phyloP scores from a whole-genome alignment of 2,797 vertebrate species.

The Bradypodion ventrale region DNA sequence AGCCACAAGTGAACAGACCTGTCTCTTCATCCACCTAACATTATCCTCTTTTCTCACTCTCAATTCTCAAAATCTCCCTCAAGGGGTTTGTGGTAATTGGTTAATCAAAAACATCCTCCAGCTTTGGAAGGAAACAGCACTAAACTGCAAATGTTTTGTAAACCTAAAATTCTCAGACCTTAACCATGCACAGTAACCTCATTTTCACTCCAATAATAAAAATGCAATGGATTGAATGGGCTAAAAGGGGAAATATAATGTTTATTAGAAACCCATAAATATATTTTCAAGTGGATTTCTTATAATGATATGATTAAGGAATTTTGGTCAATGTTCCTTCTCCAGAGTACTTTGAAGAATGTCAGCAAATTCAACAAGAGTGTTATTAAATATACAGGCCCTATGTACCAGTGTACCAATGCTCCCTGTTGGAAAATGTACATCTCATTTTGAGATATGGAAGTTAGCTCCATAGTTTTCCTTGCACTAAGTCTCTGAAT shows the following conservation, averaged over 20 bases:
- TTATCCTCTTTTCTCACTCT: slow-evolving; percentile 42
- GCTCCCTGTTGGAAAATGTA: slow-evolving; percentile 27
- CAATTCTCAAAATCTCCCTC: slow-evolving; percentile 49
- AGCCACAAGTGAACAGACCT: slow-evolving; percentile 45
- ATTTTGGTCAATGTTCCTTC: slow-evolving; percentile 24
- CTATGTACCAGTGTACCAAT: neutral
- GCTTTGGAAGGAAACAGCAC: slow-evolving; percentile 39
- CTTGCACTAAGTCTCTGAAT: slow-evolving; percentile 29
- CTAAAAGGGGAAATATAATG: neutral
- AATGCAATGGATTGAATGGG: slow-evolving; percentile 4
- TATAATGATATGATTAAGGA: neutral
- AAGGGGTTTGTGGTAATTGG: slow-evolving; percentile 54
- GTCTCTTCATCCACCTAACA: slow-evolving; percentile 46
- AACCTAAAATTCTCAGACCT: slow-evolving; percentile 26
- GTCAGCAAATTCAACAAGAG: slow-evolving; percentile 24
- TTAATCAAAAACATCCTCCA: slow-evolving; percentile 62
- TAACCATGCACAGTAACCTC: neutral
- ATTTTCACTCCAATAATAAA: neutral
- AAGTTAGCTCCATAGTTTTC: slow-evolving; percentile 30
- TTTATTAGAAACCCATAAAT: slow-evolving; percentile 33
- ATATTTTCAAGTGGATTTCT: slow-evolving; percentile 28
- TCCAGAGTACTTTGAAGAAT: slow-evolving; percentile 8
- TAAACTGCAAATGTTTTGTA: slow-evolving; percentile 2
- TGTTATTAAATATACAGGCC: slow-evolving; percentile 45
- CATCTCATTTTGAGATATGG: slow-evolving; percentile 23